A percentile compares a stretch with the other conserved stretches of the same genome.
Evolutionary conservation across 2,888 invertebrate species (phyloP).

Genomic region (Lissocephala sabroskyi): DNA sequence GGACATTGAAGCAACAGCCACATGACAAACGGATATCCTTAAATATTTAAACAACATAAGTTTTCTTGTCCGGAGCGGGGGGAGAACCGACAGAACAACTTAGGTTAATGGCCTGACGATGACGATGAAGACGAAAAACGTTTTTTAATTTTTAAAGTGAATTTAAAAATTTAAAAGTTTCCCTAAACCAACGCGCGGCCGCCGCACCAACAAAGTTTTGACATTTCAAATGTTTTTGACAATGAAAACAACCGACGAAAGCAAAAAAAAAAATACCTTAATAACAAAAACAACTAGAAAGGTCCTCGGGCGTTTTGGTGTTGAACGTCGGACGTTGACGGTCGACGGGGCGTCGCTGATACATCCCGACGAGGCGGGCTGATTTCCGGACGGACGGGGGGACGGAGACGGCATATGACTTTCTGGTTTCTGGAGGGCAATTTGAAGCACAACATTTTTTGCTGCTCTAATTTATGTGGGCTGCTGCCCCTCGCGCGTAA

Average conservation of each 20-base stretch:
- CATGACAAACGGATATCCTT: slow-evolving; percentile 34
- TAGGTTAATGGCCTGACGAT: neutral
- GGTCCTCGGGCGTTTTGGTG: slow-evolving; percentile 42
- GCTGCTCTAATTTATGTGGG: slow-evolving; percentile 30
- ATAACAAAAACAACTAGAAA: slow-evolving; percentile 24
- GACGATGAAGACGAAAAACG: slow-evolving; percentile 3
- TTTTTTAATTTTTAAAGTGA: slow-evolving; percentile 54
- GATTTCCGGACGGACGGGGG: neutral
- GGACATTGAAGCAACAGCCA: slow-evolving; percentile 12
- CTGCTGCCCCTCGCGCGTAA: too few relatives aligned
- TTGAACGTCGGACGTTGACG: slow-evolving; percentile 34
- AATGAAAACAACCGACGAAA: slow-evolving; percentile 31
- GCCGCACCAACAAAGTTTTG: slow-evolving; percentile 39
- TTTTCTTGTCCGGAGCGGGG: slow-evolving; percentile 4
- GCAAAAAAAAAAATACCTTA: slow-evolving; percentile 48
- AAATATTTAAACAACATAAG: slow-evolving; percentile 44
- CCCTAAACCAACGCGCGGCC: slow-evolving; percentile 10
- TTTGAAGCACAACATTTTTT: slow-evolving; percentile 35
- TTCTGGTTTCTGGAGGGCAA: slow-evolving; percentile 50
- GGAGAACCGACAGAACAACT: neutral
- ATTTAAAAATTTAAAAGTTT: slow-evolving; percentile 56
- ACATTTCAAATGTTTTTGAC: slow-evolving; percentile 63
- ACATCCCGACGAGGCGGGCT: neutral
- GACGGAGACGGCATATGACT: slow-evolving; percentile 42
- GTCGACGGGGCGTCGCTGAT: slow-evolving; percentile 7